Evolutionary conservation across 1,140 invertebrate genomes (phyloP).

Genomic region (Aleiodes sp.): DNA sequence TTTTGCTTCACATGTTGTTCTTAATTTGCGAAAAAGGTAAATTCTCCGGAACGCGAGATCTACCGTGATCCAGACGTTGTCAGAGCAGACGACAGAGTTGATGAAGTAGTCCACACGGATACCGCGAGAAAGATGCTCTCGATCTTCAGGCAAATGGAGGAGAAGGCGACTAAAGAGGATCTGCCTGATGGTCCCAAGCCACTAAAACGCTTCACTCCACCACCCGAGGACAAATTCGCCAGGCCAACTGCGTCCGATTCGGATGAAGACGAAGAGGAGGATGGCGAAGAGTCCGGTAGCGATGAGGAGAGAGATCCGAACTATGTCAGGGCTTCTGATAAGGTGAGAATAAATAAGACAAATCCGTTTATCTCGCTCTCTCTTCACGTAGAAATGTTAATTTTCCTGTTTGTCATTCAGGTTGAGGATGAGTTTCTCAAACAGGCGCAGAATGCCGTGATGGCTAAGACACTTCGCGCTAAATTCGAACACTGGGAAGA

Average conservation of each 20-base stretch:
- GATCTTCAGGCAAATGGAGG: constrained; percentile 88
- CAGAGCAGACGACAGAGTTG: constrained; percentile 69
- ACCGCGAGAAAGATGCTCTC: constrained; percentile 85
- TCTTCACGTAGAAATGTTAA: not conserved
- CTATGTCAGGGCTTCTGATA: constrained; percentile 68
- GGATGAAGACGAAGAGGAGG: constrained; percentile 71
- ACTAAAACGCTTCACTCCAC: constrained; percentile 88
- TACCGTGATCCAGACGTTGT: constrained; percentile 81
- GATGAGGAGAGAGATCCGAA: constrained; percentile 72
- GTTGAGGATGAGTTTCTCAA: constrained; percentile 72
- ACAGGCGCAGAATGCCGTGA: constrained; percentile 80
- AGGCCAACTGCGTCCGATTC: constrained; percentile 66
- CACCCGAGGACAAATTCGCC: constrained; percentile 76
- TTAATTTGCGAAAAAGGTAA: constrained; percentile 62
- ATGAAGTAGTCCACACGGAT: constrained; percentile 70
- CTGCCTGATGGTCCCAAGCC: constrained; percentile 78
- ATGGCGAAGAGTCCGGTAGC: constrained; percentile 68
- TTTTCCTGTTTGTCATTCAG: constrained; percentile 40
- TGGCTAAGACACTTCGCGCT: constrained; percentile 85
- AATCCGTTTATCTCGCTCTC: not conserved
- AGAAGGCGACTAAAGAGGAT: constrained; percentile 70
- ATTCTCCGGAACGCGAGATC: constrained; percentile 78
- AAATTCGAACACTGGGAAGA: constrained; percentile 93
- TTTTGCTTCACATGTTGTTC: not conserved
- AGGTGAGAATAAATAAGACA: constrained; percentile 50